Conservation (phyloP, 2,113 vertebrate species). For the Turdus rufiventris region DNA sequence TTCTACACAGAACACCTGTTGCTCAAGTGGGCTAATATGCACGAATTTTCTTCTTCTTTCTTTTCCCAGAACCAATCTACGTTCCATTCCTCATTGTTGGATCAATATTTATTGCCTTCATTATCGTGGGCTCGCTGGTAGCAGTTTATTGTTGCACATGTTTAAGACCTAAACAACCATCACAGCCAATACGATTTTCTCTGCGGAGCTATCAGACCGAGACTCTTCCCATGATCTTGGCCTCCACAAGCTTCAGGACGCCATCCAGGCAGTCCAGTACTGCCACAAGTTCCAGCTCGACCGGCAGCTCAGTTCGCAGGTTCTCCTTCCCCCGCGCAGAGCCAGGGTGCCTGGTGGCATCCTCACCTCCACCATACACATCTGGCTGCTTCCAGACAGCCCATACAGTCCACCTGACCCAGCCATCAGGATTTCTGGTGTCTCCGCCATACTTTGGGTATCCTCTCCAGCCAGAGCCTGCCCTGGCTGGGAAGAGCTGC, state of each 20-base stretch:
- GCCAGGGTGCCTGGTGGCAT: constrained; percentile 72
- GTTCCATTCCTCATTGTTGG: constrained; percentile 96
- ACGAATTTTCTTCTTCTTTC: background rate
- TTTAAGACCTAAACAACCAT: constrained; percentile 89
- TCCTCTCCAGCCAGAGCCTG: constrained; percentile 84
- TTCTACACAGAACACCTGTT: background rate
- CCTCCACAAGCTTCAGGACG: constrained; percentile 80
- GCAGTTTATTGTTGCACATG: constrained; percentile 97
- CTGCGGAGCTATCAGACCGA: constrained; percentile 92
- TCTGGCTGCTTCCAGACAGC: constrained; percentile 68
- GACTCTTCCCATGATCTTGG: constrained; percentile 96
- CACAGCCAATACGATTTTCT: constrained; percentile 90
- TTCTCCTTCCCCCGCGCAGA: constrained; percentile 85
- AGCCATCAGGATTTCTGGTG: constrained; percentile 80
- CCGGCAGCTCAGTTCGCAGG: constrained; percentile 80
- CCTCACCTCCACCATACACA: constrained; percentile 84
- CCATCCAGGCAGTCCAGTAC: constrained; percentile 94
- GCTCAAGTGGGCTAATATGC: background rate
- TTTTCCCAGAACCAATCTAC: constrained; percentile 85
- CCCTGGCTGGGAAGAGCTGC: constrained; percentile 80
- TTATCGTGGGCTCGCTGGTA: constrained; percentile 90
- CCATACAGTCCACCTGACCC: constrained; percentile 73
- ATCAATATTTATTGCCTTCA: constrained; percentile 94
- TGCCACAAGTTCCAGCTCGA: constrained; percentile 89
- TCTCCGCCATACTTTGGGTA: constrained; percentile 88